Percentiles rank a stretch among this genome's conserved stretches.
Evolutionary conservation across 2,888 invertebrate genomes (phyloP).

Genomic region (Molorchus minor): DNA sequence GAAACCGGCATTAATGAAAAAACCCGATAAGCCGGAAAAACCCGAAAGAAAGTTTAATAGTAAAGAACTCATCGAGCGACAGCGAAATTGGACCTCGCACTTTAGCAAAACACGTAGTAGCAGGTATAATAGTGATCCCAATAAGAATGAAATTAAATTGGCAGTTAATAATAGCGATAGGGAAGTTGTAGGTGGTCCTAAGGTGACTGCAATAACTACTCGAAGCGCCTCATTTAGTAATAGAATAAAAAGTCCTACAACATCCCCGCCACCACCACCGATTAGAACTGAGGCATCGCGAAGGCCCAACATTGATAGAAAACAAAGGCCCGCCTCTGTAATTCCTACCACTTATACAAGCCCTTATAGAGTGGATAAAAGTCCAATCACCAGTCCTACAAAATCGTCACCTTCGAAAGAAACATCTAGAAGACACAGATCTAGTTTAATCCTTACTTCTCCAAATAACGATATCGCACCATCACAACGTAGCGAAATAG

Average conservation of each 20-base stretch:
- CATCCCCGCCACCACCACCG: conserved; percentile 64
- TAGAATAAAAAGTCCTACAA: conserved; percentile 60
- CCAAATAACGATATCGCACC: conserved; percentile 44
- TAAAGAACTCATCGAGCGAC: conserved; percentile 88
- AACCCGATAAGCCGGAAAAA: conserved; percentile 79
- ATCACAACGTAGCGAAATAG: conserved; percentile 25
- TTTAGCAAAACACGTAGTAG: conserved; percentile 80
- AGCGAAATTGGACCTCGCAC: conserved; percentile 92
- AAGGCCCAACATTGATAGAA: conserved; percentile 53
- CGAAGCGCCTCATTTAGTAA: conserved; percentile 70
- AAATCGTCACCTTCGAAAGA: conserved; percentile 31
- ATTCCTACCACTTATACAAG: conserved; percentile 47
- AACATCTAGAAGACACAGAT: conserved; percentile 25
- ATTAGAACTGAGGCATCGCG: conserved; percentile 59
- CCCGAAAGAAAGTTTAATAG: conserved; percentile 84
- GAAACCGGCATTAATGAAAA: conserved; percentile 56
- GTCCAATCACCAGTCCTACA: conserved; percentile 14
- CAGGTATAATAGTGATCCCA: conserved; percentile 70
- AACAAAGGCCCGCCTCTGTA: conserved; percentile 60
- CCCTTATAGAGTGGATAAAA: conserved; percentile 7
- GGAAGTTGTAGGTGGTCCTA: conserved; percentile 44
- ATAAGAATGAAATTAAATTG: conserved; percentile 67
- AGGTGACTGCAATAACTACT: conserved; percentile 56
- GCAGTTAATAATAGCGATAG: conserved; percentile 61
- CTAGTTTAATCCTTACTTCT: conserved; percentile 12